phyloP scores from a whole-genome alignment of 2,888 invertebrate genomes.

The Bugulina stolonifera region DNA sequence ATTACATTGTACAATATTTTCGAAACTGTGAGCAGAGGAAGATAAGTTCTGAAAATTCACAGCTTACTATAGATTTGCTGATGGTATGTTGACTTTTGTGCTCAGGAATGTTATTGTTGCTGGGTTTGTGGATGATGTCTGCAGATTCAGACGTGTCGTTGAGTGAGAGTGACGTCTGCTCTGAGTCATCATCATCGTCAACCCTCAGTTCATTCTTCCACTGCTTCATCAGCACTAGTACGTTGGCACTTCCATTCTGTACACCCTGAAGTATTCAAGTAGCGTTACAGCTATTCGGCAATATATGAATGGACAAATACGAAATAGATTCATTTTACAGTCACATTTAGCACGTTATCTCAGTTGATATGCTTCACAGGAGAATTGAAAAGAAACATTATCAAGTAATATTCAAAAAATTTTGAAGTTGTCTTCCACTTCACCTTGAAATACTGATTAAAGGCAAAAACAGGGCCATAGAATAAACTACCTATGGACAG shows the following conservation, averaged over 20 bases:
- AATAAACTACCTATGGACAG: no score
- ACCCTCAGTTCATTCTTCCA: slow-evolving; percentile 35
- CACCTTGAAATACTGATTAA: no score
- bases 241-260: slow-evolving; percentile 35
- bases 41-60: no score
- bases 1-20: background rate
- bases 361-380: no score
- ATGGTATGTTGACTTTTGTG: background rate
- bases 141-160: background rate
- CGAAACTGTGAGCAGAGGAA: no score
- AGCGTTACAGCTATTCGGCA: background rate
- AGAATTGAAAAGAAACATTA: no score
- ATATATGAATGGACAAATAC: no score
- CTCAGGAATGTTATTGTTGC: background rate
- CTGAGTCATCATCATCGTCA: background rate
- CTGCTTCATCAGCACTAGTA: slow-evolving; percentile 42
- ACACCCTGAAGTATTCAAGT: slow-evolving; percentile 32
- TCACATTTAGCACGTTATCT: no score
- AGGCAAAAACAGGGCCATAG: no score
- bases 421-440: no score
- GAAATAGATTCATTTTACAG: no score
- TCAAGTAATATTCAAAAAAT: no score
- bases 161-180: background rate
- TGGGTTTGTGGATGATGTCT: background rate
- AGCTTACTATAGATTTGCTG: background rate